These are phyloP conservation scores for Peromyscus nudipes DNA, from an alignment of 2,797 vertebrate species.

Conservation along the genomic window DNA sequence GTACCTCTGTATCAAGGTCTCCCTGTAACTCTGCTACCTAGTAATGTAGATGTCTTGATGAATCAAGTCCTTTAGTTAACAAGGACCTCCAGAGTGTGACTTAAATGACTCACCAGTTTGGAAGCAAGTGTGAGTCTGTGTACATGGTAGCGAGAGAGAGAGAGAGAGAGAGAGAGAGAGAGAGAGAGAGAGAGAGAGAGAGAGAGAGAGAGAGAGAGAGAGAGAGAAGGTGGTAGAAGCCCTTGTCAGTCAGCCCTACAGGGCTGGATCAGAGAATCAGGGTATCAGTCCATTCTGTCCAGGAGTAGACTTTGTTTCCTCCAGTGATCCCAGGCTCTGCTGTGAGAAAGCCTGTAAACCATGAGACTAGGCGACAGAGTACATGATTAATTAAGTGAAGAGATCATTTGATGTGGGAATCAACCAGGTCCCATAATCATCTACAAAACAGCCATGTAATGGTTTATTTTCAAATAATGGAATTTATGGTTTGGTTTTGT, in stretches of 20 bases:
- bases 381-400: not conserved
- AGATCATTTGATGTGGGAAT: not conserved
- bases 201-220: not conserved
- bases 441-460: not conserved
- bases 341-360: not conserved
- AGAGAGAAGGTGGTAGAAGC: not conserved
- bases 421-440: not conserved
- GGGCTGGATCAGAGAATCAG: not conserved
- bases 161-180: too few relatives aligned
- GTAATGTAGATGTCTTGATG: not conserved
- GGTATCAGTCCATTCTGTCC: not conserved
- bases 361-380: not conserved
- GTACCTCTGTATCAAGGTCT: not conserved
- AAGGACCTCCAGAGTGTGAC: not conserved
- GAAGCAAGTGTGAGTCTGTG: not conserved
- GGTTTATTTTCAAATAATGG: not conserved
- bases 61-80: conserved; percentile 23
- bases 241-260: not conserved
- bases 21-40: not conserved
- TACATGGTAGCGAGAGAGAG: not conserved
- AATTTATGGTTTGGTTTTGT: not conserved
- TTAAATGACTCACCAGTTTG: not conserved
- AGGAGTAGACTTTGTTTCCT: not conserved
- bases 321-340: not conserved
- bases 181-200: too few relatives aligned